Base-by-base conservation (phyloP, 64 coral and sea anemone genomes). In the Trachythela sp. region DNA sequence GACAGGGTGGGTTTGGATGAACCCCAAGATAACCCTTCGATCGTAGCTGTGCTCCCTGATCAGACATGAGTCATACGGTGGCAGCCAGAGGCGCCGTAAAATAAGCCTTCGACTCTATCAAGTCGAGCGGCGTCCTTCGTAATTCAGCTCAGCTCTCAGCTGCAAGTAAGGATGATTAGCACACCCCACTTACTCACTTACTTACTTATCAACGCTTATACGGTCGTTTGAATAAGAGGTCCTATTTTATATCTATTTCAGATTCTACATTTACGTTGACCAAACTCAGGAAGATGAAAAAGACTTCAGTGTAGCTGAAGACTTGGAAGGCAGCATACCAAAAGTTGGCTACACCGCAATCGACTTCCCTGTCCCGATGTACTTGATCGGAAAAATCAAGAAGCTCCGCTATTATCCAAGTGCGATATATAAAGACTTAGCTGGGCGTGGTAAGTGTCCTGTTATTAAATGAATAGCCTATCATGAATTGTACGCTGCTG, bases 321-420 rank as follows among this genome's bases (percentile, higher is more conserved):
- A 80, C 30, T 39, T 80, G 37, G 75, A 80, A 4, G 37, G 37
- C 13, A 80, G 75, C 75, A 13, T 80, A 1, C 20, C 75, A 35
- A 35, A 30, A 36, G 75, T 80, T 35, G 75, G 75, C 4, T 15
- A 29, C 8, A 80, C 75, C 0, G 20, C 75, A 0, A 80, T 15
- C 8, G 37, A 80, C 20, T 80, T 80, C 13, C 75, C 75, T 80
- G 0, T 80, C 20, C 31, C 34, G 8, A 3, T 34, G 75, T 36
- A 29, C 18, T 80, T 80, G 13, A 80, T 1, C 2, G 75, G 75
- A 37, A 37, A 15, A 38, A 35, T 80, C 27, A 80, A 80, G 30
- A 36, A 37, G 26, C 37, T 80, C 10, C 75, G 75, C 30, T 80
- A 80, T 37, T 80, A 80, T 80, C 75, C 75, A 30, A 80, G 75